Conservation (phyloP, 2,797 vertebrate species). For the Schizothorax lantsangensis region DNA sequence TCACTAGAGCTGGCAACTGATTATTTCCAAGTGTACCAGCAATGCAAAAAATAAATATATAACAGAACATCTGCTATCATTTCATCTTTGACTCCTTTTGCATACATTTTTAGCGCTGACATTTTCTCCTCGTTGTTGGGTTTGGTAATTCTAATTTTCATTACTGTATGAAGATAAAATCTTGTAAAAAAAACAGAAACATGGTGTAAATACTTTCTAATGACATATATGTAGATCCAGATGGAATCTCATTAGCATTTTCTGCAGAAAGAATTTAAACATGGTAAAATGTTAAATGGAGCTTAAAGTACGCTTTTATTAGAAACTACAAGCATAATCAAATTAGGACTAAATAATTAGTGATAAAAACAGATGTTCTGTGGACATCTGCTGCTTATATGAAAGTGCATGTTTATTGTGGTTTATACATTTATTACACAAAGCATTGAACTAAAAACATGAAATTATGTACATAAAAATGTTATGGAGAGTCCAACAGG, state of each 20-base stretch:
- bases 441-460: neutral
- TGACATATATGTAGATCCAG: neutral
- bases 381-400: neutral
- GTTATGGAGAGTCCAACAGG: too few species aligned
- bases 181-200: neutral
- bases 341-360: neutral
- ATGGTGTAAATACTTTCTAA: neutral
- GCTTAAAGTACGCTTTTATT: neutral
- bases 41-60: conserved; percentile 80
- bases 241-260: neutral
- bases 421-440: neutral
- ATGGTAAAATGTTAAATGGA: neutral
- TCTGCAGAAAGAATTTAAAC: neutral
- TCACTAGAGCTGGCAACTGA: conserved; percentile 83
- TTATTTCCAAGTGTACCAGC: conserved; percentile 86
- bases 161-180: neutral
- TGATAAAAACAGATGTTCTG: neutral
- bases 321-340: neutral
- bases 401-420: neutral
- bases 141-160: neutral
- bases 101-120: neutral
- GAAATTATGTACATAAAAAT: neutral
- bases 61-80: conserved; percentile 65
- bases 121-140: neutral
- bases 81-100: neutral